Base-by-base conservation (phyloP, 2,113 vertebrate species). In the Mugil cephalus region DNA sequence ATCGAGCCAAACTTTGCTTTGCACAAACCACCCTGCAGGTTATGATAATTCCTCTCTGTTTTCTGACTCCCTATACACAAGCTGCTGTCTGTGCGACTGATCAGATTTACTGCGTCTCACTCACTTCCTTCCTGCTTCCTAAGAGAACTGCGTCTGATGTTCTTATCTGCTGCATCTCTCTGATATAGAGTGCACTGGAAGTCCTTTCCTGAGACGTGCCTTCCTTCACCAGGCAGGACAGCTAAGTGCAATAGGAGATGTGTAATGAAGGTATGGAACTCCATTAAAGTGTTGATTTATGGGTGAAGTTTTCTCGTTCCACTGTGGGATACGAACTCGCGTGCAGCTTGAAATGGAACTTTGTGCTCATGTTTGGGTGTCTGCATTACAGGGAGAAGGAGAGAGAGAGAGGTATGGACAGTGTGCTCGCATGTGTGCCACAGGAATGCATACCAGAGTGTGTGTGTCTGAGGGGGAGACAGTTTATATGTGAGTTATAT, bases 401-500 rank as follows among this genome's bases (percentile, higher is more conserved):
- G 54, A 8, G 65, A 34, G 55, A 67, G 18, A 47, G 65, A 30
- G 40, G 61, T 48, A 69, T 74, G 80, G 64, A 72, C 77, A 82
- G 47, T 56, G 46, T 10, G 70, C 55, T 69, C 62, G 65, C 55
- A 74, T 86, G 77, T 83, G 79, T 66, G 72, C 80, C 69, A 70
- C 69, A 85, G 89, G 84, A 90, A 83, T 88, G 67, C 71, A 45
- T 66, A 66, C 60, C 74, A 64, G 8, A 54, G 59, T 62, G 79
- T 65, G 69, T 79, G 71, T 59, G 52, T 8, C 69, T 58, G 73
- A 5, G 60, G 15, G 40, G 59, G 84, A 77, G 82, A 82, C 58
- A 64, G 61, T 68, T 68, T 69, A 78, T 75, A 74, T 82, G 84
- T 62, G 76, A 75, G 84, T 88, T 88, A 89, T 78, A 84, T 50